Evolutionary conservation across 2,113 vertebrate species (phyloP).

Genomic region (Oxyura jamaicensis): DNA sequence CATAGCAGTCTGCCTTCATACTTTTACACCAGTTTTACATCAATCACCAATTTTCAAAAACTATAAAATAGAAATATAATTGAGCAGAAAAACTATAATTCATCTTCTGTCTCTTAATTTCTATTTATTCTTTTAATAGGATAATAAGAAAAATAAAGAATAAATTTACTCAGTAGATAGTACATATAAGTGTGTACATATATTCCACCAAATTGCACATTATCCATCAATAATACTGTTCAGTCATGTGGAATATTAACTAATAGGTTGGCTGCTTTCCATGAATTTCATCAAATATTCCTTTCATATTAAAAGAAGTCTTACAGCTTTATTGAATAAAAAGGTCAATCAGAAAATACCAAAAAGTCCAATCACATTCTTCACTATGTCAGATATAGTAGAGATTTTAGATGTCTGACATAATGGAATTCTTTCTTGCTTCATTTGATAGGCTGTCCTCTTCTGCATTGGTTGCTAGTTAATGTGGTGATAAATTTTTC

Average conservation of each 20-base stretch:
- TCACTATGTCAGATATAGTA: background rate
- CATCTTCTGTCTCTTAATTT: background rate
- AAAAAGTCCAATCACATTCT: background rate
- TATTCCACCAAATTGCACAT: constrained; percentile 29
- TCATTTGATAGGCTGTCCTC: background rate
- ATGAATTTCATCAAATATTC: constrained; percentile 11
- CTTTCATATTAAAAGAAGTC: constrained; percentile 25
- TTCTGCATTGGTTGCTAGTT: constrained; percentile 10
- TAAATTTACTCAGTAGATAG: constrained; percentile 12
- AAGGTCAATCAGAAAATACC: constrained; percentile 5
- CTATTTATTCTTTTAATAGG: background rate
- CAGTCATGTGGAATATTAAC: constrained; percentile 50
- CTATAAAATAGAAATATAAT: constrained; percentile 16
- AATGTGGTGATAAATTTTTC: constrained; percentile 1
- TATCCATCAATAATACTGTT: constrained; percentile 39
- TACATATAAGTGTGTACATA: background rate
- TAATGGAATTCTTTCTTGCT: constrained; percentile 20
- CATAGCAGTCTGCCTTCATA: background rate
- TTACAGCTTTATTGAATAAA: constrained; percentile 16
- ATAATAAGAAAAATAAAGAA: constrained; percentile 21
- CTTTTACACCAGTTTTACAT: constrained; percentile 12
- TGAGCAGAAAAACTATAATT: background rate
- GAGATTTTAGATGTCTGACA: constrained; percentile 17
- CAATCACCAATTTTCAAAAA: background rate
- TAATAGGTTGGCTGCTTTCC: constrained; percentile 45